Evolutionary conservation across 2,888 invertebrate species (phyloP), one percentile per base, ranked within the genome.

Genomic region (Ceraclea dissimilis): DNA sequence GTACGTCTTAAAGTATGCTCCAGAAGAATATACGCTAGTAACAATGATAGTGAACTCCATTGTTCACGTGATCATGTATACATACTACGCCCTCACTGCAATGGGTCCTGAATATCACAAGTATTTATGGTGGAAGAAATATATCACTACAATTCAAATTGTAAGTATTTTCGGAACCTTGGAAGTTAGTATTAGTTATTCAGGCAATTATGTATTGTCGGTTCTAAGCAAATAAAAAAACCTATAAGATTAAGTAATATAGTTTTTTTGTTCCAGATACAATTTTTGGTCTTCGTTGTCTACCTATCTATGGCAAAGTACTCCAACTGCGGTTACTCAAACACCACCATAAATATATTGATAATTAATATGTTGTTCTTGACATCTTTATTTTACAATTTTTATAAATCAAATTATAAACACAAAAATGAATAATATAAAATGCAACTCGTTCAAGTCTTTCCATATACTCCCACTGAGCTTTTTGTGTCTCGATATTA

Each of bases 81-180:
- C 82, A 50, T 93, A 93, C 73, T 93, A 92, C 73, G 87, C 90
- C 81, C 72, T 90, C 67, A 81, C 92, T 0, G 90, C 90, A 1
- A 82, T 91, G 82, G 92, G 92, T 1, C 90, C 91, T 0, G 79
- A 85, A 67, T 91, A 88, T 74, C 85, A 88, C 68, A 90, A 90
- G 68, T 92, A 88, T 68, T 72, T 92, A 26, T 91, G 91, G 90
- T 93, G 91, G 92, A 93, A 92, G 73, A 88, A 88, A 65, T 86
- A 92, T 66, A 80, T 93, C 64, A 92, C 93, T 17, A 84, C 84
- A n/a, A 74, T 92, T 57, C 92, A 93, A 75, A 77, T 93, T 75
- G 90, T 88, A 73, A 81, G 82, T 20, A 31, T 33, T 33, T 10
- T 1, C 75, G n/a, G n/a, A n/a, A n/a, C n/a, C n/a, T n/a, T n/a